Evolutionary conservation across 2,797 vertebrate species (phyloP).

Genomic region (Natrix natrix): DNA sequence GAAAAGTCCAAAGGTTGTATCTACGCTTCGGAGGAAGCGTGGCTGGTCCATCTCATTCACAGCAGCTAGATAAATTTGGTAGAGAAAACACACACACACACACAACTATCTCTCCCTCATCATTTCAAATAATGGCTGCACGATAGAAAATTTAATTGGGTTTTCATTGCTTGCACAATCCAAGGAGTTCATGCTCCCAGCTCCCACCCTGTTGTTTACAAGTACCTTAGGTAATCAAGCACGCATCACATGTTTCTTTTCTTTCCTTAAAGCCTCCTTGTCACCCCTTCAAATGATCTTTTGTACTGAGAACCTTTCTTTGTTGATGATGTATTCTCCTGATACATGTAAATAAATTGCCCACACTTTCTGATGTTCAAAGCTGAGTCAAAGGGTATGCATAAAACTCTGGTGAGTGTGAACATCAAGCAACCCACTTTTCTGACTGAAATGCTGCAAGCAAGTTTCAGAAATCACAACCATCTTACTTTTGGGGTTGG

Average conservation of each 20-base stretch:
- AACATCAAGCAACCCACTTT: conserved; percentile 63
- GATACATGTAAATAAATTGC: conserved; percentile 68
- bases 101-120: neutral
- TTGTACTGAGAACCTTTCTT: conserved; percentile 53
- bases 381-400: conserved; percentile 71
- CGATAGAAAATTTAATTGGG: neutral
- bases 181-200: neutral
- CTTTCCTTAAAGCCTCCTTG: neutral
- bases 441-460: conserved; percentile 50
- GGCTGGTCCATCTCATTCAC: neutral
- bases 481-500: neutral
- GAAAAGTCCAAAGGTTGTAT: neutral
- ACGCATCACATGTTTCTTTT: conserved; percentile 17
- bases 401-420: conserved; percentile 66
- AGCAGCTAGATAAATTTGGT: neutral
- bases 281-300: neutral
- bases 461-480: conserved; percentile 31
- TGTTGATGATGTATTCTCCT: conserved; percentile 59
- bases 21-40: neutral
- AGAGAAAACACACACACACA: too few relatives aligned
- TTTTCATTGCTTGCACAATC: neutral
- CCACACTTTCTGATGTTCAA: conserved; percentile 68
- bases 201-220: neutral
- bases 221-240: conserved; percentile 3
- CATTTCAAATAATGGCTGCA: neutral